Evolutionary conservation across 2,888 invertebrate species (phyloP), one percentile per base, ranked within the genome.

Genomic region (Caradrina clavipalpis): DNA sequence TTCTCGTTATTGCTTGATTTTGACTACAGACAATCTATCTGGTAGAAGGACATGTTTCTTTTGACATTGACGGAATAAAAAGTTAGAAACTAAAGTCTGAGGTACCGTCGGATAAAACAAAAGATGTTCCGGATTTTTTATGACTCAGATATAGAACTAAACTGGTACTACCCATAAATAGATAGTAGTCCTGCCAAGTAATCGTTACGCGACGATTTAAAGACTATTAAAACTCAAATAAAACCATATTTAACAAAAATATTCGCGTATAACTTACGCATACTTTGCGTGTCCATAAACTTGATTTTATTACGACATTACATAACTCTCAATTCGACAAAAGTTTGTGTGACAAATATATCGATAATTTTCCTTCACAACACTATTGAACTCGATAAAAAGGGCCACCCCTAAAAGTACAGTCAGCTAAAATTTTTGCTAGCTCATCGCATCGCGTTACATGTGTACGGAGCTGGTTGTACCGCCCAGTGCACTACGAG

Each of bases 371-470:
- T 56, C 22, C 22, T 53, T 60, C 21, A 21, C 35, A 56, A 42
- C 19, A 55, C 59, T 49, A 51, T 22, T 6, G 49, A 55, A 47
- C 1, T 76, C 50, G 49, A 54, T 70, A 42, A 72, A 71, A 54
- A 22, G 65, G 39, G 64, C 42, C 84, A 83, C 60, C 86, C 84
- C 86, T 78, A 71, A 1, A 53, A 26, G 74, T 81, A 84, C 78
- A 84, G 77, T 81, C 82, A 73, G 79, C 75, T 22, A 59, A 75
- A 82, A 78, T 35, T 66, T 69, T 69, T 75, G 86, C 81, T 59
- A 70, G 65, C 64, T 82, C 89, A 88, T 85, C 85, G 88, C 86
- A 88, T 89, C 87, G 86, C 86, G 88, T 90, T 89, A 91, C 86
- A 76, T 81, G 78, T 84, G 85, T 85, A 67, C 54, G 73, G 60